Percentiles rank a stretch among this genome's conserved stretches.
These are phyloP conservation scores for Allacma fusca DNA, from an alignment of 2,888 invertebrate species.

Conservation along the genomic window DNA sequence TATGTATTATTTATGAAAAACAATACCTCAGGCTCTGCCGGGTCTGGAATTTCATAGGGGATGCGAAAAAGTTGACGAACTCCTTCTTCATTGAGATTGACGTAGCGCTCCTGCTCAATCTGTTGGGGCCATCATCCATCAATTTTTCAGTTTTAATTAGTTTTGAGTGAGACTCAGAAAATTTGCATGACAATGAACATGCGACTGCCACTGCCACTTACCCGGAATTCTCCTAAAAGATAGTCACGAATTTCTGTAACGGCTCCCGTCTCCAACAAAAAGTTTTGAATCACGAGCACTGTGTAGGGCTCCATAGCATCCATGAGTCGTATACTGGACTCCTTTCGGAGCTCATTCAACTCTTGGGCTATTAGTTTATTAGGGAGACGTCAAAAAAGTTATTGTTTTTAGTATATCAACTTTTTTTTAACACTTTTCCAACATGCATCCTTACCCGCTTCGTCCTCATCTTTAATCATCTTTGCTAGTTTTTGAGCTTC, in stretches of 20 bases:
- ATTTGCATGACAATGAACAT: too few species aligned
- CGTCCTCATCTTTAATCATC: constrained; percentile 50
- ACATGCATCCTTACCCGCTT: constrained; percentile 41
- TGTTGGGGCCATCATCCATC: constrained; percentile 9
- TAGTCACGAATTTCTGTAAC: constrained; percentile 59
- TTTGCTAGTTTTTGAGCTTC: constrained; percentile 52
- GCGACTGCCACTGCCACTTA: too few species aligned
- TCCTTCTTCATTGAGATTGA: constrained; percentile 53
- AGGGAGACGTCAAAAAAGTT: background rate
- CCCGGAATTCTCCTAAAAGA: constrained; percentile 55
- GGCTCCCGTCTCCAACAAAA: constrained; percentile 60
- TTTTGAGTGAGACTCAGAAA: too few species aligned
- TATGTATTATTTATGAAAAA: too few species aligned
- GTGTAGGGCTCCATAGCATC: constrained; percentile 51
- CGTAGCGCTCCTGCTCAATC: constrained; percentile 57
- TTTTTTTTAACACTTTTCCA: background rate
- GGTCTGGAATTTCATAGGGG: constrained; percentile 54
- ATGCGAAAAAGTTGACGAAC: constrained; percentile 57
- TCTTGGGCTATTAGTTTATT: constrained; percentile 29
- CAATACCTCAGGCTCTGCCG: constrained; percentile 44
- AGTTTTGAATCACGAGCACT: constrained; percentile 56
- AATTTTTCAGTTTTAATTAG: background rate
- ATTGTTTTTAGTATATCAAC: background rate
- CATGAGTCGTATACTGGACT: constrained; percentile 55
- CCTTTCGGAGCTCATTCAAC: constrained; percentile 46